Evolutionary conservation across 2,888 invertebrate genomes (phyloP).

Genomic region (Taenaris catops): DNA sequence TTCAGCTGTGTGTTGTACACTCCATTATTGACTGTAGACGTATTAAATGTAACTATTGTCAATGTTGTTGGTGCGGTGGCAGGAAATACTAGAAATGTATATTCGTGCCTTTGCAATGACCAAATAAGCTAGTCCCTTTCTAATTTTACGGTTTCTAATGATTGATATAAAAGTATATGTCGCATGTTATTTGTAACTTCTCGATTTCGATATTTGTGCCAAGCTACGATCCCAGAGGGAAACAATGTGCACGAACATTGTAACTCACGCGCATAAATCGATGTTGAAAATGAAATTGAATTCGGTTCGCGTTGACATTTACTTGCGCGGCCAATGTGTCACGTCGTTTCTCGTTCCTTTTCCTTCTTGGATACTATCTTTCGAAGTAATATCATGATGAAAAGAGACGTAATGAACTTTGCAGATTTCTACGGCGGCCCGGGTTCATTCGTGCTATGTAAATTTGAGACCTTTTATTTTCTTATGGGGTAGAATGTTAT

Average conservation of each 20-base stretch:
- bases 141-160: slow-evolving; percentile 7
- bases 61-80: no score
- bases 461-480: slow-evolving; percentile 63
- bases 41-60: no score
- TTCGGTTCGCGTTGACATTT: slow-evolving; percentile 62
- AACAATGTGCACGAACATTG: slow-evolving; percentile 48
- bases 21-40: no score
- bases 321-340: slow-evolving; percentile 42
- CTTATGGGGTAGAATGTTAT: slow-evolving; percentile 47
- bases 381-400: slow-evolving; percentile 31
- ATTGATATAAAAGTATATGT: slow-evolving; percentile 10
- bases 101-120: no score
- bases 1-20: no score
- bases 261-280: slow-evolving; percentile 54
- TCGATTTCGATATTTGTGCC: slow-evolving; percentile 17
- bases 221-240: slow-evolving; percentile 17
- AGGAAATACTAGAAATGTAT: no score
- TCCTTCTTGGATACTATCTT: slow-evolving; percentile 32
- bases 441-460: slow-evolving; percentile 56
- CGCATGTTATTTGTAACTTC: slow-evolving; percentile 1
- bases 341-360: slow-evolving; percentile 42
- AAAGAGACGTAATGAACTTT: slow-evolving; percentile 47
- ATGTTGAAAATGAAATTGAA: slow-evolving; percentile 62
- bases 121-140: no score
- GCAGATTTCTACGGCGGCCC: slow-evolving; percentile 36